These are phyloP conservation scores for Enteromius viviparus DNA, from an alignment of 2,797 vertebrate genomes.

Conservation along the genomic window DNA sequence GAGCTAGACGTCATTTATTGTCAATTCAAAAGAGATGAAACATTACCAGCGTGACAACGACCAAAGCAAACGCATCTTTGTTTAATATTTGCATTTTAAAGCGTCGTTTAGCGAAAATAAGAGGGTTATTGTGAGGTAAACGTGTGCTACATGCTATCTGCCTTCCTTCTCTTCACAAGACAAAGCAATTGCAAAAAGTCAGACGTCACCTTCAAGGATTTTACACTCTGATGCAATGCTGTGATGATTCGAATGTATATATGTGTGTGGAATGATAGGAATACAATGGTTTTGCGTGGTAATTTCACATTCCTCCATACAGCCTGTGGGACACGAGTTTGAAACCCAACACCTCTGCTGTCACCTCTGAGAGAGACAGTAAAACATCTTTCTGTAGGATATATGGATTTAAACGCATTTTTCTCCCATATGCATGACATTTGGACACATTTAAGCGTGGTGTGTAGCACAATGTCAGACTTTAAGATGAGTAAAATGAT, in stretches of 20 bases:
- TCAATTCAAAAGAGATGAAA: neutral
- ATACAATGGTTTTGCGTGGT: neutral
- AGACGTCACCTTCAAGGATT: slow-evolving; percentile 28
- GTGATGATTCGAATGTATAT: neutral
- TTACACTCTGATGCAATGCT: neutral
- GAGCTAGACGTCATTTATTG: neutral
- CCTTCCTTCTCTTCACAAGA: slow-evolving; percentile 21
- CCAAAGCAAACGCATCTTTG: neutral
- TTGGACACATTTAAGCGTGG: neutral
- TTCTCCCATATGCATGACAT: neutral
- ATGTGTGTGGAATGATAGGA: neutral
- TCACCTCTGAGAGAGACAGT: slow-evolving; percentile 34
- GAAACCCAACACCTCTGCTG: slow-evolving; percentile 44
- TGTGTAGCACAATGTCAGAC: neutral
- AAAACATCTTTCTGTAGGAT: slow-evolving; percentile 48
- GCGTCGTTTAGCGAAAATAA: neutral
- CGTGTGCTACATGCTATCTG: slow-evolving; percentile 32
- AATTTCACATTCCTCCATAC: slow-evolving; percentile 46
- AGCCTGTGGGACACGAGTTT: slow-evolving; percentile 40
- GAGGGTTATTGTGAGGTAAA: neutral
- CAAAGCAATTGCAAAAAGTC: slow-evolving; percentile 16
- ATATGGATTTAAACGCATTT: slow-evolving; percentile 1
- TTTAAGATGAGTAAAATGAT: neutral
- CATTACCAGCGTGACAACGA: neutral
- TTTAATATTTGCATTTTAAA: neutral